phyloP scores from a whole-genome alignment of 2,888 invertebrate genomes.

The Leucophenga maculata region DNA sequence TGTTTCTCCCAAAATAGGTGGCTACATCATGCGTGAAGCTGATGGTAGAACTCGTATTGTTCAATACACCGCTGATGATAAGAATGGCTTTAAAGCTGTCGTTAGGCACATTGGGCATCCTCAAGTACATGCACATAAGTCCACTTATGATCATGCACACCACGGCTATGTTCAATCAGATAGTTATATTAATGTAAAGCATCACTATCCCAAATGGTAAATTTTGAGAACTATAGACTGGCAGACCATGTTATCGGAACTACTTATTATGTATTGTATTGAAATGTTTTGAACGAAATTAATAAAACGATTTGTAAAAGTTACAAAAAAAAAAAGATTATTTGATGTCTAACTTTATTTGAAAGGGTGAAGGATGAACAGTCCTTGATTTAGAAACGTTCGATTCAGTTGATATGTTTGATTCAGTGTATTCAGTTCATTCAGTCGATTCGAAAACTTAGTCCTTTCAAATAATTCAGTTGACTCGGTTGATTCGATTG shows the following conservation, averaged over 20 bases:
- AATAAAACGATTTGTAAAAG: too few relatives aligned
- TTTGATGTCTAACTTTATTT: too few relatives aligned
- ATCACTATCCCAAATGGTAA: not conserved
- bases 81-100: constrained; percentile 73
- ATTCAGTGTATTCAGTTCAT: too few relatives aligned
- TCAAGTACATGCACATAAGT: constrained; percentile 38
- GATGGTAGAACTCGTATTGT: constrained; percentile 74
- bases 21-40: constrained; percentile 73
- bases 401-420: too few relatives aligned
- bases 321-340: too few relatives aligned
- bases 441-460: too few relatives aligned
- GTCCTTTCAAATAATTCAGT: too few relatives aligned
- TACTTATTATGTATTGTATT: too few relatives aligned
- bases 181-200: constrained; percentile 43
- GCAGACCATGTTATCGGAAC: not conserved
- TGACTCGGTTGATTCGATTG: too few relatives aligned
- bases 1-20: constrained; percentile 27
- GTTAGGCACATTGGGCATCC: constrained; percentile 73
- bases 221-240: constrained; percentile 42
- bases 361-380: too few relatives aligned
- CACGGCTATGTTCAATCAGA: constrained; percentile 35
- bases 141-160: constrained; percentile 31
- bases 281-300: too few relatives aligned
- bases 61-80: constrained; percentile 73
- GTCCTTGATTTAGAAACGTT: too few relatives aligned